These are phyloP conservation scores for Lacanobia oleracea DNA, from an alignment of 2,888 invertebrate species.

Conservation along the genomic window DNA sequence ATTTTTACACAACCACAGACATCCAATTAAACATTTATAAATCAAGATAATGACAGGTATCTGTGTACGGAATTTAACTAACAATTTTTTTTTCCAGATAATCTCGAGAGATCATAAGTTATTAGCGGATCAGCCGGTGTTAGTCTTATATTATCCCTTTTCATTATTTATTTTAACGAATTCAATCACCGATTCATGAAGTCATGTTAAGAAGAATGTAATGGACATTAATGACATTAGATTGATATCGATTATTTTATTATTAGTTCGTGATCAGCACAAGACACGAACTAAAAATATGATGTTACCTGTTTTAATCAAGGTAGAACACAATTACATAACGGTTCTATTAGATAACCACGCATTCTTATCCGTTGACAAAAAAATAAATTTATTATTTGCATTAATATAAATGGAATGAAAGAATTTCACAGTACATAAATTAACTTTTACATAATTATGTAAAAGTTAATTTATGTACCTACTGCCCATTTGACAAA, in stretches of 20 bases:
- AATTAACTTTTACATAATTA: conserved; percentile 57
- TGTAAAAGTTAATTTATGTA: no score
- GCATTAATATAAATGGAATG: conserved; percentile 52
- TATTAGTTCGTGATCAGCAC: conserved; percentile 44
- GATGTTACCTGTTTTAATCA: conserved; percentile 22
- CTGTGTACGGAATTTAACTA: conserved; percentile 12
- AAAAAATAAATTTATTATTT: conserved; percentile 42
- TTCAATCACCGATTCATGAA: conserved; percentile 6
- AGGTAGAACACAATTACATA: conserved; percentile 49
- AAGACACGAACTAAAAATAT: conserved; percentile 43
- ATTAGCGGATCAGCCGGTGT: neutral
- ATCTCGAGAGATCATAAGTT: conserved; percentile 28
- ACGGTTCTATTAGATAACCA: conserved; percentile 54
- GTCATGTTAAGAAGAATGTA: conserved; percentile 27
- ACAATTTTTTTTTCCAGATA: conserved; percentile 32
- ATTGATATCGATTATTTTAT: conserved; percentile 50
- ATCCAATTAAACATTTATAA: conserved; percentile 8
- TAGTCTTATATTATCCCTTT: conserved; percentile 17
- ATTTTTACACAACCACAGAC: conserved; percentile 1
- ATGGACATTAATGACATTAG: conserved; percentile 37
- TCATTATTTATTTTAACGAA: conserved; percentile 3
- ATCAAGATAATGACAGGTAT: conserved; percentile 11
- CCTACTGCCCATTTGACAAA: no score
- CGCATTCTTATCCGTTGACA: conserved; percentile 42
- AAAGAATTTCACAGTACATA: conserved; percentile 62